Evolutionary conservation across 1,140 invertebrate genomes (phyloP), one percentile per base, ranked within the genome.

Genomic region (Musca domestica): DNA sequence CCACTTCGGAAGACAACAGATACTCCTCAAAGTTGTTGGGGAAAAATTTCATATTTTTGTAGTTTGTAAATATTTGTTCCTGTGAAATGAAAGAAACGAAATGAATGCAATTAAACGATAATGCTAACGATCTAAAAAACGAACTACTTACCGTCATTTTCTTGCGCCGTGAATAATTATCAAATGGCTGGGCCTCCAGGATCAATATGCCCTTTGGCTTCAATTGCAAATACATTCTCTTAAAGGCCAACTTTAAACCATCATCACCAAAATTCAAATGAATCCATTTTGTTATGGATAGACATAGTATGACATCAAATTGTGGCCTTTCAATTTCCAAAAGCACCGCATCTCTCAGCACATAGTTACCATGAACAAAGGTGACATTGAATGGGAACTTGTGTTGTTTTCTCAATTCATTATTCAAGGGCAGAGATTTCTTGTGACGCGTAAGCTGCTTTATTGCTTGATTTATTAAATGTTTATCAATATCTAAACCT

Each of bases 201-300:
- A 99, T 88, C 0, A 99, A 85, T 70, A 89, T 89, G 3, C 98
- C 98, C 1, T 95, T 95, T 0, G 94, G 92, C 46, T 89, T 86
- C 6, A 99, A 84, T 75, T 98, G 95, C 1, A 88, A 86, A 79
- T 89, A 96, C 85, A 97, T 95, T 19, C 96, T 85, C 68, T 91
- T 89, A 80, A 99, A 99, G 27, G 94, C 88, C 68, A 93, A 87
- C 82, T 96, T 98, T 14, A 99, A 77, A 1, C 97, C 98, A n/a
- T 86, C 87, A 84, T 99, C 98, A 23, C 96, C 95, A 87, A 91
- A 96, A 83, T 99, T 99, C 4, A 99, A 85, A 80, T 99, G 98
- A 74, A 99, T 89, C 97, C 98, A 99, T 84, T 99, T 99, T 1
- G 96, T 98, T 19, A 98, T 89, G 17, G 95, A 96, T 2, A 99